A percentile compares a stretch with the other conserved stretches of the same genome.
These are phyloP conservation scores for Erpornis zantholeuca DNA, from an alignment of 2,113 vertebrate genomes.

Conservation along the genomic window DNA sequence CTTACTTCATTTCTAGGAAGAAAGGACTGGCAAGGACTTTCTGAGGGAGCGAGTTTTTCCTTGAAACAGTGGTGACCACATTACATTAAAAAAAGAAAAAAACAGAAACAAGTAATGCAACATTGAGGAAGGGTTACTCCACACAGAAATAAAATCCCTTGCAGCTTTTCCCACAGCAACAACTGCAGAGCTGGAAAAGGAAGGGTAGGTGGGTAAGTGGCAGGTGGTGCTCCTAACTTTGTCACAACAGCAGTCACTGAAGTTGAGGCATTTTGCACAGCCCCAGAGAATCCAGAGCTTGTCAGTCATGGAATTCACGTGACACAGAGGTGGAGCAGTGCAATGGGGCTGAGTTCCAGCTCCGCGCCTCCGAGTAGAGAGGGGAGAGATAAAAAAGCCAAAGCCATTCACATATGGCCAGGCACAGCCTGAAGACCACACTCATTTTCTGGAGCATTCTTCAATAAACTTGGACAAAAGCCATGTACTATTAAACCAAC, in stretches of 20 bases:
- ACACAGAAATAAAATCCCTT: neutral
- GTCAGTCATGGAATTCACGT: neutral
- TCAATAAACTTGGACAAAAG: constrained; percentile 18
- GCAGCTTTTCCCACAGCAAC: neutral
- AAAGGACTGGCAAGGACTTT: neutral
- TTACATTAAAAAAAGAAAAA: neutral
- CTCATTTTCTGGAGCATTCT: neutral
- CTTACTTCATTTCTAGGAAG: neutral
- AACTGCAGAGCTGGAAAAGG: neutral
- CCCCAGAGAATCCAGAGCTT: neutral
- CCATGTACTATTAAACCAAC: constrained; percentile 22
- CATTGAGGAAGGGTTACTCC: neutral
- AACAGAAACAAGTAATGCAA: neutral
- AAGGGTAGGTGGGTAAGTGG: neutral
- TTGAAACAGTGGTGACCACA: accelerated
- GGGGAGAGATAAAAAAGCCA: neutral
- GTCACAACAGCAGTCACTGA: neutral
- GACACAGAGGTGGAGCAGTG: neutral
- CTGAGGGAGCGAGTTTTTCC: neutral
- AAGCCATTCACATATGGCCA: neutral
- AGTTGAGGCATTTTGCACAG: neutral
- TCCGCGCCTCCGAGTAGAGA: neutral
- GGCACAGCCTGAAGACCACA: neutral
- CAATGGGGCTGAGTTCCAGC: neutral
- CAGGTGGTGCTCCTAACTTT: neutral